Base-by-base conservation (phyloP, 1,140 invertebrate genomes). In the Cecropterus lyciades region DNA sequence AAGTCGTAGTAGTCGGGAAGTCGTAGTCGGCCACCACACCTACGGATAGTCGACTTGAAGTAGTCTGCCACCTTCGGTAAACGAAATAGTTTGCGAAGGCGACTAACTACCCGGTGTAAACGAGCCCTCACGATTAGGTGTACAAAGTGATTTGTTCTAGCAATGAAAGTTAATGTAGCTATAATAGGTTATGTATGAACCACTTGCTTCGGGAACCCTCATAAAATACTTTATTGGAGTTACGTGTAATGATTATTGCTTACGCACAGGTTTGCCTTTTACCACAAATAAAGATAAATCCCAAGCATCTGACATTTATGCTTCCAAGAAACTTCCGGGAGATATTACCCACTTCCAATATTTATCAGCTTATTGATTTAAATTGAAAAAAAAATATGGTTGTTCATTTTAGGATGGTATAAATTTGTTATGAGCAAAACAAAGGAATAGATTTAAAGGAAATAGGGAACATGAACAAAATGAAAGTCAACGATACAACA, bases 201-300 rank as follows among this genome's bases (percentile, higher is more conserved):
- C 43, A 30, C 8, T 52, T 17, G 27, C 30, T 53, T 15, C 15
- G n/a, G 13, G 0, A 24, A 45, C 13, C 55, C 40, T 30, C 17
- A 14, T 57, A 57, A 57, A 57, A 57, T 45, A 57, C 40, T 20
- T 45, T 42, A 57, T 27, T 40, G 20, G 16, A 43, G 17, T 42
- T 56, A 43, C 42, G 20, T 46, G 20, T 59, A 59, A 59, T 46
- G 42, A 30, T 17, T 59, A 59, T 57, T 57, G 42, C 17, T 30
- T 30, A 16, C 56, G 56, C 42, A 59, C 56, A 45, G 56, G 42
- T 46, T 45, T 59, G 6, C 20, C 56, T 24, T 16, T 46, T 45
- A 46, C 16, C 42, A 33, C 53, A 56, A 56, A 43, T 56, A 56
- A 56, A 56, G 16, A 10, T 56, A 56, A 56, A 56, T 56, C 53